Evolutionary conservation across 1,140 invertebrate genomes (phyloP), one percentile per base, ranked within the genome.

Genomic region (Aleiodes sp.): DNA sequence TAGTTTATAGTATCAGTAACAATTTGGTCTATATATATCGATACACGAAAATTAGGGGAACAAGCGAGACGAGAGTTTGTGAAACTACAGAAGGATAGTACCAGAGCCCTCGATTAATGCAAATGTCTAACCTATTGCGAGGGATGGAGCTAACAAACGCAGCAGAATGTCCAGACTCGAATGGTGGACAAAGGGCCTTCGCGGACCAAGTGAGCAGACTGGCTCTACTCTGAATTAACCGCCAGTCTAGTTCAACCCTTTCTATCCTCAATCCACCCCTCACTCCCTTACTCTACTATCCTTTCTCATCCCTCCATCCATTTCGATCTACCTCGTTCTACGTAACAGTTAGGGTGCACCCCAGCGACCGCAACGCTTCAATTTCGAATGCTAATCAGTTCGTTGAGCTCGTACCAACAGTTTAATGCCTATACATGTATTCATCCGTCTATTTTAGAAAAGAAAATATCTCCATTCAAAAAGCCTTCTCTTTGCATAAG

Each of bases 371-470:
- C 80, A 83, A 79, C 78, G 82, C 81, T 83, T 84, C 81, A 83
- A 84, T 84, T 83, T 82, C 82, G 79, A 83, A 84, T 84, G 82
- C 81, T 84, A 84, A 84, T 84, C 80, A 84, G 81, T 71, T 71
- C 64, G 46, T 46, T 35, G 41, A 26, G 43, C 74, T 73, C 57
- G 73, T 70, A 70, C 64, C 74, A 74, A 74, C 77, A 77, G 76
- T 79, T 80, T 80, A 82, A 82, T 79, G 80, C 80, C 78, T 78
- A 74, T 80, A 80, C 78, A 77, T 75, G 78, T 81, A 80, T 79
- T 74, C 75, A 74, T 75, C 76, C 73, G 71, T 79, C 77, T 71
- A 78, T 78, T 71, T 63, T 65, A 72, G 68, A 74, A 72, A 60
- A 64, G 57, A 41, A 52, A 62, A 70, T 73, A 67, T 71, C 79